Evolutionary conservation across 23 tunicate species (phyloP).

Genomic region (Trididemnum nubilum): DNA sequence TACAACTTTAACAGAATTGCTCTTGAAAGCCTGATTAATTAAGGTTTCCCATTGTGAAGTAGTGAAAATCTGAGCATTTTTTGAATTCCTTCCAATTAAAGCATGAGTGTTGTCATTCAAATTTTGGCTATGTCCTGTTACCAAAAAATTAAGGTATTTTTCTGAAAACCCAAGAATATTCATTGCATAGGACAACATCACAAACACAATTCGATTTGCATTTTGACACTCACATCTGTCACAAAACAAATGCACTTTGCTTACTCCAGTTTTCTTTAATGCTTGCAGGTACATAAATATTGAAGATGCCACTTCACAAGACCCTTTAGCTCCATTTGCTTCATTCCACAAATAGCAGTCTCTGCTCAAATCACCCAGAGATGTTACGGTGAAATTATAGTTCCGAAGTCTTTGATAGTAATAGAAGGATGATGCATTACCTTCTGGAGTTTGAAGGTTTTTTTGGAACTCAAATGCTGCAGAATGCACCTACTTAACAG

Average conservation of each 20-base stretch:
- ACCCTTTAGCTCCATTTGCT: background rate
- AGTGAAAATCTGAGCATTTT: too few species aligned
- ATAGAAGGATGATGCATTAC: background rate
- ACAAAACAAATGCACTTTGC: background rate
- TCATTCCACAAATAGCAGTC: background rate
- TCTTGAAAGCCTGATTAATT: too few species aligned
- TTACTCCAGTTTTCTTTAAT: background rate
- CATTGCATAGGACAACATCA: background rate
- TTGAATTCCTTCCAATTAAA: too few species aligned
- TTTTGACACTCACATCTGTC: background rate
- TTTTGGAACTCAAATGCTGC: background rate
- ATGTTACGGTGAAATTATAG: background rate
- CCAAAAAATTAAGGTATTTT: background rate
- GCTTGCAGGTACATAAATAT: background rate
- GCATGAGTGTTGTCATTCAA: too few species aligned
- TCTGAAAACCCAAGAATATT: background rate
- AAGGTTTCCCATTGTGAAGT: too few species aligned
- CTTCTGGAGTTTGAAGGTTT: background rate
- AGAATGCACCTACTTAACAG: background rate
- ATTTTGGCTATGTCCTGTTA: background rate
- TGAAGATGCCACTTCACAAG: background rate
- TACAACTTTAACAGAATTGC: too few species aligned
- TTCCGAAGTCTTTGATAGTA: background rate
- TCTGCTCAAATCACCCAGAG: background rate
- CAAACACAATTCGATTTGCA: background rate